A percentile compares a stretch with the other conserved stretches of the same genome.
Conservation (phyloP, 2,888 invertebrate species). For the Auanema freiburgensis region DNA sequence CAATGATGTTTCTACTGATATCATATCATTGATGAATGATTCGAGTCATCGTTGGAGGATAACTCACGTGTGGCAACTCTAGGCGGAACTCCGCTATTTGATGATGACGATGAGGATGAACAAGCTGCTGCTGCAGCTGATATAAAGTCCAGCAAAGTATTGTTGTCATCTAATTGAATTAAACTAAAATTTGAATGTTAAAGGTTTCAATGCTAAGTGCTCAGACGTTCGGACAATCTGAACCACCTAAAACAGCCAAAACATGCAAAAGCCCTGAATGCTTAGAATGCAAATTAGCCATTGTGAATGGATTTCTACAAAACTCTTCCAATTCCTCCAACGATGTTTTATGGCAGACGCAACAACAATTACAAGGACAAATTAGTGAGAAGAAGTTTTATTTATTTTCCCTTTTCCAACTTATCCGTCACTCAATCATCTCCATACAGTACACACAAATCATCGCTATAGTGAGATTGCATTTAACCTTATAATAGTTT, state of each 20-base stretch:
- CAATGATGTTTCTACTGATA: too few relatives aligned
- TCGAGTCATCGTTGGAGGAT: too few relatives aligned
- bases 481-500: too few relatives aligned
- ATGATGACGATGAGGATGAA: slow-evolving; percentile 3
- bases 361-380: too few relatives aligned
- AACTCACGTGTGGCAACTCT: slow-evolving; percentile 25
- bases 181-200: background rate
- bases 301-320: slow-evolving; percentile 34
- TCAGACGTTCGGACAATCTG: background rate
- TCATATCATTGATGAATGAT: too few relatives aligned
- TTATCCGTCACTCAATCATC: too few relatives aligned
- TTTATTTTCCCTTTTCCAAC: too few relatives aligned
- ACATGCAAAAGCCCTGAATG: slow-evolving; percentile 22
- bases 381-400: too few relatives aligned
- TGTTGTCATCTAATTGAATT: too few relatives aligned
- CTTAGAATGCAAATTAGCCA: slow-evolving; percentile 41
- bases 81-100: slow-evolving; percentile 11
- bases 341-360: too few relatives aligned
- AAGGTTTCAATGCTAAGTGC: background rate
- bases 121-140: background rate
- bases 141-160: background rate
- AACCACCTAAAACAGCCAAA: background rate
- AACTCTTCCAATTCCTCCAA: slow-evolving; percentile 11
- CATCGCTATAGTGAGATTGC: too few relatives aligned
- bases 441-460: too few relatives aligned